Evolutionary conservation across 2,888 invertebrate species (phyloP), one percentile per base, ranked within the genome.

Genomic region (Luperina nickerlii): DNA sequence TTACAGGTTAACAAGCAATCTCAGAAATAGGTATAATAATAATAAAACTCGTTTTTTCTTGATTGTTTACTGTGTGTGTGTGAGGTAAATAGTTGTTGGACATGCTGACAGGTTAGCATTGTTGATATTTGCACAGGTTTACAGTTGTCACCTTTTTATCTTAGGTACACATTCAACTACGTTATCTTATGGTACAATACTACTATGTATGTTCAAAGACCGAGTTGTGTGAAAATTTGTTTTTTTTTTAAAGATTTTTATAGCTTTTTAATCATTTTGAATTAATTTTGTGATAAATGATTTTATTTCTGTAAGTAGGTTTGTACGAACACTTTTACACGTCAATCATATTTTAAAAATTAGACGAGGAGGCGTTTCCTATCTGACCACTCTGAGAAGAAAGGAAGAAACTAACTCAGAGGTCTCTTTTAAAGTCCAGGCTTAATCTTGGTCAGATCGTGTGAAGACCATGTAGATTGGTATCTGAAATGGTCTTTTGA

Each of bases 51-150:
- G 32, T 15, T n/a, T 18, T 27, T 51, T 15, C 32, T 76, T 27
- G 24, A 63, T n/a, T 62, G 20, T 68, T 67, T 76, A 48, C 24
- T n/a, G n/a, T n/a, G n/a, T 48, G n/a, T 38, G 45, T 68, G 15
- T 48, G 32, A n/a, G 32, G 54, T 65, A 77, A 63, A 69, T 57
- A 57, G 15, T 45, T 11, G 45, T 2, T 38, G 79, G 32, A 71
- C 45, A 65, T 32, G 32, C n/a, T 57, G 70, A 45, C 45, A 63
- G 18, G n/a, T 18, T 32, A 27, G 18, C n/a, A 20, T 38, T 72
- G 54, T 45, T 57, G 5, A 42, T 9, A 68, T 76, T 62, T 51
- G 51, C 67, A 76, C 51, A 76, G 18, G 48, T 18, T 72, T 48
- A 45, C 48, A 27, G 20, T 13, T 69, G 27, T 69, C 68, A 69